Base-by-base conservation (phyloP, 2,888 invertebrate genomes). In the Alsophila aescularia region DNA sequence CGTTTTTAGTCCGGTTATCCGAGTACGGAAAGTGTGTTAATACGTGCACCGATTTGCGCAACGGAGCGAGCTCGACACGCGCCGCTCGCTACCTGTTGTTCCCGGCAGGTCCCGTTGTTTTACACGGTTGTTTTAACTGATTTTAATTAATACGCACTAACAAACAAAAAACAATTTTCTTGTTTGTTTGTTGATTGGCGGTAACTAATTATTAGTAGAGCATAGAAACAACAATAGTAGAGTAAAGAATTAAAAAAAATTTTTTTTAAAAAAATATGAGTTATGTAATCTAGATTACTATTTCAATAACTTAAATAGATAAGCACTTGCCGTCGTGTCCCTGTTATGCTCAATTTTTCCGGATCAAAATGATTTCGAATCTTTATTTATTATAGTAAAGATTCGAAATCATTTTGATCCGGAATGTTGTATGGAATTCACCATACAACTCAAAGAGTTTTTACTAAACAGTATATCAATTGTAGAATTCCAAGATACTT, bases 11-110 rank as follows among this genome's bases (percentile, higher is more conserved):
- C 75, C 76, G 81, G 76, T 79, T 78, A 79, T 77, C 67, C 65
- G 72, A 73, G 72, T 70, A 58, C 54, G 59, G 85, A 89, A 90
- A 88, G 87, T 90, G 85, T 88, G 89, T 77, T 86, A 87, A 80
- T 77, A 77, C 77, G 75, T 81, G 75, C 78, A 75, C 71, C 75
- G 72, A 73, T 80, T 76, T 85, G 79, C 77, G 77, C 88, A 85
- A 74, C 84, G 75, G 72, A 83, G 78, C 87, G 83, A 73, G 67
- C 65, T 79, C 75, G 83, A 81, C 77, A 83, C 84, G 84, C 84
- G 73, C 81, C 69, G 60, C 59, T 54, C 53, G 51, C 47, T 39
- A 27, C 44, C 39, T 66, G 65, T 66, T 66, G 67, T 71, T 79
- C 81, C 83, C 78, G 77, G 73, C 64, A 60, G 56, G 72, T 85